Base-by-base conservation (phyloP, 2,888 invertebrate genomes). In the Baccha elongata region DNA sequence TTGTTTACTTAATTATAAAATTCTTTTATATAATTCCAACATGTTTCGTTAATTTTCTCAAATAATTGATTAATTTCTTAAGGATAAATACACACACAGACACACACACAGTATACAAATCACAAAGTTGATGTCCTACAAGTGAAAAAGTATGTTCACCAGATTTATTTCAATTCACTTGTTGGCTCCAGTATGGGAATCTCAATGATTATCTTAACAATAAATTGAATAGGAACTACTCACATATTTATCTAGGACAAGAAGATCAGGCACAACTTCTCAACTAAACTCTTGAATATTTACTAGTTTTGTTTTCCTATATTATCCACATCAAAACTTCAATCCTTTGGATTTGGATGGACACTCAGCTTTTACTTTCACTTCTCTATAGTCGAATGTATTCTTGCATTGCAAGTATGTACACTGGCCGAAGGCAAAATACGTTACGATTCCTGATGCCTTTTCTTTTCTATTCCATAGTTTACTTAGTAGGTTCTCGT, bases 261-360 rank as follows among this genome's bases (percentile, higher is more conserved):
- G 58, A 11, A 44, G 58, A 17, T 46, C 11, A 60, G 46, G 21
- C 42, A 55, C 69, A 50, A 67, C 60, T 60, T 67, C 46, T 44
- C 19, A 11, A 73, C 11, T 4, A 53, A 71, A 50, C 62, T 53
- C 32, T 48, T 55, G 64, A 71, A 53, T 40, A 40, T 73, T 67
- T 26, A 72, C 55, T 67, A 52, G 35, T 73, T 69, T 62, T 17
- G 58, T 35, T 60, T 40, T 60, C 48, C 19, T 67, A 60, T 37
- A 46, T 35, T 42, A 60, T 71, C 23, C 64, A 48, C 55, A 42
- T 29, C 17, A 23, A 60, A 60, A 83, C 81, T 83, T n/a, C 71
- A 64, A 53, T 60, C n/a, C 50, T 44, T n/a, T n/a, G n/a, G n/a
- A n/a, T n/a, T n/a, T 15, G 44, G 19, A 29, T 40, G 23, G 32